phyloP scores from a whole-genome alignment of 2,113 vertebrate genomes.

The Cervus canadensis region DNA sequence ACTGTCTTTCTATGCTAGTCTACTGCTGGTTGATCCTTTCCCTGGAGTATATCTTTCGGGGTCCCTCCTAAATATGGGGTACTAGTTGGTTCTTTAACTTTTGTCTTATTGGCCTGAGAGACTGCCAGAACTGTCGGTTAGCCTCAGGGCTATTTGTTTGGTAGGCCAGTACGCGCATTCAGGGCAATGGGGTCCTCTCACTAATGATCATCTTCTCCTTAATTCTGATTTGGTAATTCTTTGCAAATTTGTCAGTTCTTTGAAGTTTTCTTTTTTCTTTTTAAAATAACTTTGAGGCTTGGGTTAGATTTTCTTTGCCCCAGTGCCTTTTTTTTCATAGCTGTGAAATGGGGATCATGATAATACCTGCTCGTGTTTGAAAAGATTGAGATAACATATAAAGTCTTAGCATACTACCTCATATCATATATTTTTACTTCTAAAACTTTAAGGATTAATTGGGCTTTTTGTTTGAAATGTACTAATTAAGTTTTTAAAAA shows the following conservation, averaged over 20 bases:
- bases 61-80: neutral
- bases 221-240: neutral
- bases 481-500: neutral
- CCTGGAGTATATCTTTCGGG: neutral
- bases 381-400: neutral
- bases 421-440: neutral
- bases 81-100: neutral
- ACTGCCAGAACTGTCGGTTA: neutral
- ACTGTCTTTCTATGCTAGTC: neutral
- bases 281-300: neutral
- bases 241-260: neutral
- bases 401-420: neutral
- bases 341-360: neutral
- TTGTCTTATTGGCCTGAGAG: neutral
- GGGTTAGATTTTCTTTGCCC: conserved; percentile 3
- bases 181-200: neutral
- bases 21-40: neutral
- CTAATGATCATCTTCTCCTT: neutral
- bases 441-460: conserved; percentile 14
- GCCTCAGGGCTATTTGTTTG: neutral
- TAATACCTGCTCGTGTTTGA: neutral
- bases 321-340: neutral
- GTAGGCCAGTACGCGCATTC: neutral
- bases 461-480: conserved; percentile 39
- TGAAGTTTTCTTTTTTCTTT: neutral